Evolutionary conservation across 1,140 invertebrate genomes (phyloP), one percentile per base, ranked within the genome.

Genomic region (Calliphora vicina): DNA sequence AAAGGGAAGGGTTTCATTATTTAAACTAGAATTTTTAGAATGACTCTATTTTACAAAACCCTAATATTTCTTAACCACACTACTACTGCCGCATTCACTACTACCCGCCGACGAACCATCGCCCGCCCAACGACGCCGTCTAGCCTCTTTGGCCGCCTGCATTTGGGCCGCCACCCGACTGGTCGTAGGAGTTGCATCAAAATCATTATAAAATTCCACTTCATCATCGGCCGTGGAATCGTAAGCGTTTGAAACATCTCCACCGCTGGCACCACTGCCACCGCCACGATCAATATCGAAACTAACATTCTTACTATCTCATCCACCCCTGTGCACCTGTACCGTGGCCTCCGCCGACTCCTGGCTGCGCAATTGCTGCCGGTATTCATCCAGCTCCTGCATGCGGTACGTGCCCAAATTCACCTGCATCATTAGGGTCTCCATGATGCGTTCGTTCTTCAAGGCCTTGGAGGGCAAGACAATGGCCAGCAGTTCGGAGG

Each of bases 381-480:
- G 95, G 90, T 96, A 98, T 83, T 96, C 96, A 91, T 97, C 95
- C 84, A 98, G 91, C 87, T 97, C 96, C 87, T 97, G 96, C 87
- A 98, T 97, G 43, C 97, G 93, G 91, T 97, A 98, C 92, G 97
- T 97, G 27, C 97, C 97, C 1, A 96, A 94, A 90, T 97, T 97
- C 43, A 97, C 97, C 92, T 98, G 97, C 88, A 95, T 96, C 95
- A 97, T 97, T 27, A 98, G 92, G 0, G 97, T 98, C 91, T 97
- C 97, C 83, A 98, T 92, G 84, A 98, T 98, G 42, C 95, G 93
- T 89, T 98, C 97, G 90, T 98, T 97, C 87, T 96, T 97, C 85
- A 98, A 97, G 17, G 97, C 96, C 91, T 98, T 98, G 57, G 96
- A 97, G 67, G 97, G 97, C 84, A 98, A 91, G 57, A 98, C 97